These are phyloP conservation scores for Ptilonorhynchus violaceus DNA, from an alignment of 2,113 vertebrate genomes.

Conservation along the genomic window DNA sequence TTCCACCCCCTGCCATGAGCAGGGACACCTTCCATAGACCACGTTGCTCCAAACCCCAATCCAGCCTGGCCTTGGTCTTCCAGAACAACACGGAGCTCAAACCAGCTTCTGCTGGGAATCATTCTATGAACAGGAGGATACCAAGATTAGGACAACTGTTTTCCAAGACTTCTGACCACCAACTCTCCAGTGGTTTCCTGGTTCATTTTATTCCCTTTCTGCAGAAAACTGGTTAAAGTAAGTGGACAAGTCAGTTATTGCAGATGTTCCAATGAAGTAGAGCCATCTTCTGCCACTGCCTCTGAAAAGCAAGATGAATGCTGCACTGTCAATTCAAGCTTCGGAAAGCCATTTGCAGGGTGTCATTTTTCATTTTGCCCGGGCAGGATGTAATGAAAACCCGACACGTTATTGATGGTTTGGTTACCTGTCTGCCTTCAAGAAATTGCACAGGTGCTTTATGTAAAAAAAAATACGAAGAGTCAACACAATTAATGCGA, in stretches of 20 bases:
- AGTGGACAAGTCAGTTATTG: neutral
- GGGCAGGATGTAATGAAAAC: conserved; percentile 37
- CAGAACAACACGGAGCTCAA: neutral
- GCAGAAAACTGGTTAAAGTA: neutral
- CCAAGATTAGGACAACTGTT: neutral
- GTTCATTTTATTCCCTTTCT: neutral
- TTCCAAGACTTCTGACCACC: neutral
- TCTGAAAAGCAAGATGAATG: conserved; percentile 42
- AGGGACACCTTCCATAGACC: neutral
- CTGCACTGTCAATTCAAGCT: neutral
- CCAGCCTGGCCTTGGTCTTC: neutral
- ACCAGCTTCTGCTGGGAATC: neutral
- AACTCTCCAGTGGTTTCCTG: neutral
- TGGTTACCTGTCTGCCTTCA: conserved; percentile 30
- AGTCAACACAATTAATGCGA: conserved; percentile 39
- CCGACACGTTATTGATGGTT: neutral
- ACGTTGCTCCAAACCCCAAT: neutral
- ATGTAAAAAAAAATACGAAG: neutral
- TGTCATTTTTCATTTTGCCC: conserved; percentile 41
- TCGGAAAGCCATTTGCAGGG: conserved; percentile 46
- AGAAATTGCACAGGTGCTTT: conserved; percentile 34
- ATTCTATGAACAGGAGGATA: neutral
- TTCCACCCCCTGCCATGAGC: neutral
- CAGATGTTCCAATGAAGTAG: neutral
- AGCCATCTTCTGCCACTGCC: neutral